Evolutionary conservation across 2,888 invertebrate genomes (phyloP), one percentile per base, ranked within the genome.

Genomic region (Drosophila vallismaia): DNA sequence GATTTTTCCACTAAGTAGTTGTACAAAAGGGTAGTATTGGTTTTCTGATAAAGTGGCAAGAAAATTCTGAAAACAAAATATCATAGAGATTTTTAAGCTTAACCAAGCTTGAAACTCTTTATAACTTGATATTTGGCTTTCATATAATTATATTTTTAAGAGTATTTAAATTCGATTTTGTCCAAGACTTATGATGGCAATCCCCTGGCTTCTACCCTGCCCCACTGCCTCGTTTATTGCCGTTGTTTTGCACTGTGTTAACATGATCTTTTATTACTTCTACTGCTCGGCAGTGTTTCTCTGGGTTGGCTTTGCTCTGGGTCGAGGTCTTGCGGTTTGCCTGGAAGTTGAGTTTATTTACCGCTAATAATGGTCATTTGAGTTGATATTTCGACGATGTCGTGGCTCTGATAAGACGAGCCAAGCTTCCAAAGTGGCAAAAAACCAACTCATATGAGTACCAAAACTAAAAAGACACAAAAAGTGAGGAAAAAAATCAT

Each of bases 311-410:
- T 46, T 5, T 46, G 67, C 46, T 66, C 42, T 45, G 31, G 45
- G 45, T 51, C 46, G 26, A 31, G 53, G 26, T 48, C 46, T 71
- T 66, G 67, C 40, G 66, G 54, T 66, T 70, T 51, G 54, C 24
- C 50, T 70, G 69, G 38, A 69, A 74, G 62, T 60, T 79, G 71
- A 76, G 85, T 88, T 89, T 88, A 86, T 85, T 84, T 88, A 77
- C 88, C 82, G 80, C 89, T 89, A 88, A 90, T 90, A 90, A 89
- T 88, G 88, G 87, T 86, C 87, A 90, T 90, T 90, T 90, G 64
- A 77, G 84, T 84, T 79, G 87, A 87, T 86, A 86, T 82, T 53
- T 71, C 57, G 79, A 88, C 74, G 88, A 89, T 88, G 81, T 74
- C 79, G 75, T 74, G 76, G 76, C 70, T 68, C 51, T 83, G 89